These are phyloP conservation scores for Luffia ferchaultella DNA, from an alignment of 2,888 invertebrate genomes.

Conservation along the genomic window DNA sequence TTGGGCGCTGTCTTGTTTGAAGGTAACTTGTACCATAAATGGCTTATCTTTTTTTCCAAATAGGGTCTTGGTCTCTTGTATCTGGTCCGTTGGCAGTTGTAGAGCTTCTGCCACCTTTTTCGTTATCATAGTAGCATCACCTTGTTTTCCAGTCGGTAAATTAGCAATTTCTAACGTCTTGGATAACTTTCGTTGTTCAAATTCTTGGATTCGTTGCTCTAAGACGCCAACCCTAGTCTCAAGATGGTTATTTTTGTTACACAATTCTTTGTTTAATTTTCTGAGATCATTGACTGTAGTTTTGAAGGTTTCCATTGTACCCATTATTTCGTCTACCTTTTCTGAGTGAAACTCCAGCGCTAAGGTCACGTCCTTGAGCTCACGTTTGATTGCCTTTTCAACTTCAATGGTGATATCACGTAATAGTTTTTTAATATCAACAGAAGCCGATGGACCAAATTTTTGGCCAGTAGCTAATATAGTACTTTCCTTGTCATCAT, in stretches of 20 bases:
- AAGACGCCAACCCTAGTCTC: not conserved
- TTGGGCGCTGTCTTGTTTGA: too few species aligned
- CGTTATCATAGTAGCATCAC: not conserved
- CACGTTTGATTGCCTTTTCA: not conserved
- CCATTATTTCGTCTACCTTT: not conserved
- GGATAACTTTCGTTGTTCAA: not conserved
- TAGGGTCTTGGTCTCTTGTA: not conserved
- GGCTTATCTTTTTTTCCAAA: not conserved
- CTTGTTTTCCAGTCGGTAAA: not conserved
- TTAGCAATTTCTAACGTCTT: not conserved
- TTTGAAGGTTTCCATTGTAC: not conserved
- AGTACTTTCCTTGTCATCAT: not conserved
- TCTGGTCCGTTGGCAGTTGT: not conserved
- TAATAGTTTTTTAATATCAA: not conserved
- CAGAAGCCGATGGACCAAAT: too few species aligned
- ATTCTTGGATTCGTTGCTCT: not conserved
- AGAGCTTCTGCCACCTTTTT: not conserved
- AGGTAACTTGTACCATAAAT: not conserved
- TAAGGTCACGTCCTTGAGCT: not conserved
- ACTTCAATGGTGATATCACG: not conserved
- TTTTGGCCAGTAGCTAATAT: too few species aligned
- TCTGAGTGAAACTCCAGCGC: not conserved
- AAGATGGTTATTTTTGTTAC: not conserved
- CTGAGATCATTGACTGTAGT: not conserved
- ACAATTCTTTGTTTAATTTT: not conserved